These are phyloP conservation scores for Drosophila eugracilis DNA, from an alignment of 1,140 invertebrate species.

Conservation along the genomic window DNA sequence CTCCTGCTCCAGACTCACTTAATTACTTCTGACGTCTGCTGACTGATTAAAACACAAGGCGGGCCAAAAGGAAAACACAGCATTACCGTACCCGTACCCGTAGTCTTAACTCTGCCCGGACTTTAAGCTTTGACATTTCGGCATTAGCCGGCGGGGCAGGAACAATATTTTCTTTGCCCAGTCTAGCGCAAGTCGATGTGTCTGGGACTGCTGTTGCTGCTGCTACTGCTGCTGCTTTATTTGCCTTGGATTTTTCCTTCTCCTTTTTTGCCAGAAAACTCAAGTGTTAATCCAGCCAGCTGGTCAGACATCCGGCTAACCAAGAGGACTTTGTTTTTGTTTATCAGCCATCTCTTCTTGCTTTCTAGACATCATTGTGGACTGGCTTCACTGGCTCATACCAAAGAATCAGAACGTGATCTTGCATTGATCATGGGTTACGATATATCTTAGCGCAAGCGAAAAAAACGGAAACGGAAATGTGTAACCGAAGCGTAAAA, in stretches of 20 bases:
- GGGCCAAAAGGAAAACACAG: constrained; percentile 7
- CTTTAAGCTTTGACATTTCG: constrained; percentile 74
- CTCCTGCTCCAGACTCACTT: constrained; percentile 32
- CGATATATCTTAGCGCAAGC: neutral
- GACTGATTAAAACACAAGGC: constrained; percentile 62
- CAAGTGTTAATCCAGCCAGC: constrained; percentile 62
- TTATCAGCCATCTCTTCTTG: no score
- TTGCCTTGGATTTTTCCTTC: constrained; percentile 37
- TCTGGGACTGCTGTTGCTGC: no score
- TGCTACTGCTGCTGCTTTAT: constrained; percentile 28
- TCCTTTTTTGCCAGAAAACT: constrained; percentile 27
- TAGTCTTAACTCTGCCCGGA: neutral
- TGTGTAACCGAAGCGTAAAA: constrained; percentile 69
- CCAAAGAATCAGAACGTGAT: constrained; percentile 16
- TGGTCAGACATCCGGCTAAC: constrained; percentile 19
- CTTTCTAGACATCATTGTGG: neutral
- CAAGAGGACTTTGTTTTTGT: constrained; percentile 22
- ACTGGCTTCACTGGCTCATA: neutral
- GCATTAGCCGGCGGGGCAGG: constrained; percentile 25
- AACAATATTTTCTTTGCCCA: constrained; percentile 78
- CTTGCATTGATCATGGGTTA: constrained; percentile 22
- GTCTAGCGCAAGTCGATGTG: constrained; percentile 68
- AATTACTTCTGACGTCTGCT: constrained; percentile 64
- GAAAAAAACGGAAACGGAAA: constrained; percentile 43
- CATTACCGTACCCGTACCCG: neutral